Base-by-base conservation (phyloP, 1,140 invertebrate species). In the Nebria ingens region DNA sequence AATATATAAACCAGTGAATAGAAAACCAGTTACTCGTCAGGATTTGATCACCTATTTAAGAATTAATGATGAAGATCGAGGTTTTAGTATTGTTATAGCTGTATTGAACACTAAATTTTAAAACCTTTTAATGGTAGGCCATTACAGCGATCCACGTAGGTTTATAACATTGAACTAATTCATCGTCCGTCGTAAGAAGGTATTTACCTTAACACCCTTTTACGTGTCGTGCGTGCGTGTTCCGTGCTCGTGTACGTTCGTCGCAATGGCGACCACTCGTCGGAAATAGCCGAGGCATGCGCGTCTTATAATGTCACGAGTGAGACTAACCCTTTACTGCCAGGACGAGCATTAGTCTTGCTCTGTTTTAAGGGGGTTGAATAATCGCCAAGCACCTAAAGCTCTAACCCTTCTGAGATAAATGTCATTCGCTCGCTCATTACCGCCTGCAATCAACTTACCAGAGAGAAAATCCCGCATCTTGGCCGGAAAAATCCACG, bases 351-450 rank as follows among this genome's bases (percentile, higher is more conserved):
- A 65, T 63, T 63, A 63, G 56, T 58, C 60, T 64, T 58, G 58
- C 58, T 57, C 60, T 59, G 49, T 61, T 59, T 64, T 59, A 62
- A 65, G 61, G 61, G 62, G 64, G 62, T 62, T 62, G 58, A 64
- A 64, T 64, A 65, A 62, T 64, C 61, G 53, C 57, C 60, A 42
- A 59, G 53, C 55, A 59, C 56, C 57, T 58, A 53, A n/a, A 56
- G 58, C 61, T 21, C 61, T 59, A 61, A 59, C 64, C 61, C 58
- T 60, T 59, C 52, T 56, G 64, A 65, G 64, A 65, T 65, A 65
- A 65, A 65, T 64, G 62, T 64, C 62, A 65, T 62, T 61, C 58
- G 52, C 42, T 56, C 57, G 59, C 58, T 62, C 61, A 65, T 65
- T 65, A 61, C 60, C 55, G 40, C 50, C 57, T 51, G 58, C 61